Conservation (phyloP, 2,797 vertebrate species). For the Graptemys geographica region DNA sequence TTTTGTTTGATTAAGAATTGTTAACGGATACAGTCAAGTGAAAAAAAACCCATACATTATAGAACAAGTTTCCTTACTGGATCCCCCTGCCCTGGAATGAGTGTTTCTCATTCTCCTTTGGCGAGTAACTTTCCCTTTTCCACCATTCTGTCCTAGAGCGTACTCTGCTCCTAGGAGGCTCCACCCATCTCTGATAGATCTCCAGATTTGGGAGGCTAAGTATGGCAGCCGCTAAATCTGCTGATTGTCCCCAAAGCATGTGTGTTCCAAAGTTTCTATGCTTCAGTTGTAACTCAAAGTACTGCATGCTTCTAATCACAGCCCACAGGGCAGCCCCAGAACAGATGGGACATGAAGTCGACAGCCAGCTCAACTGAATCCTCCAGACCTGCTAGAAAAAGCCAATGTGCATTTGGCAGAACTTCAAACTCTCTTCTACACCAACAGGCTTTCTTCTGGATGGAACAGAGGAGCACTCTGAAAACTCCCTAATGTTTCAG, state of each 20-base stretch:
- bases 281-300: not conserved
- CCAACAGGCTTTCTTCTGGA: not conserved
- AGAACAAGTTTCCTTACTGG: conserved; percentile 17
- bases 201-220: not conserved
- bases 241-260: not conserved
- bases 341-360: not conserved
- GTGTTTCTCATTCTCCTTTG: conserved; percentile 14
- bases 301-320: not conserved
- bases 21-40: not conserved
- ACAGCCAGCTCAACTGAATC: not conserved
- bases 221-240: not conserved
- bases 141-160: not conserved
- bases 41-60: not conserved
- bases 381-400: conserved; percentile 2
- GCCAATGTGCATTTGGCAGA: conserved; percentile 2
- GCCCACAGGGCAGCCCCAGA: not conserved
- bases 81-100: not conserved
- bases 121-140: not conserved
- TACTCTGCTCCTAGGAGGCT: not conserved
- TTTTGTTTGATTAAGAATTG: conserved; percentile 22
- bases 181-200: not conserved
- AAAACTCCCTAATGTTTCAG: not conserved
- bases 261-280: not conserved
- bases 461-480: not conserved
- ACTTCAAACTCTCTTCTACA: not conserved